Base-by-base conservation (phyloP, 1,140 invertebrate genomes). In the Pseudomyrmex pallidus region DNA sequence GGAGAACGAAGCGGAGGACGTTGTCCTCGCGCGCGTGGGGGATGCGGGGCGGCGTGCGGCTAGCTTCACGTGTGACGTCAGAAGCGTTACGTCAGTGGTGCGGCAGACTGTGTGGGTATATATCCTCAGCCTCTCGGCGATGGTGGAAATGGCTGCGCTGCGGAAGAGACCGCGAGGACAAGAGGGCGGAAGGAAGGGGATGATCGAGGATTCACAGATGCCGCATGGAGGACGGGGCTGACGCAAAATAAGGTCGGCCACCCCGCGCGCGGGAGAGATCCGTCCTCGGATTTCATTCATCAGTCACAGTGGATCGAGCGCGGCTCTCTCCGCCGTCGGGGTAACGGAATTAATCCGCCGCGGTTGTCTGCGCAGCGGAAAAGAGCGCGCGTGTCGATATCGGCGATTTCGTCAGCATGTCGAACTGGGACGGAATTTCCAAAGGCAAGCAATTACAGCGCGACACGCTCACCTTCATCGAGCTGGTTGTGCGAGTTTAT, bases 221-320 rank as follows among this genome's bases (percentile, higher is more conserved):
- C 64, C 70, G 72, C 73, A 73, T 77, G 73, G 87, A 85, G 70
- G 57, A 84, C 61, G 68, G 46, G 52, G 66, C 54, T 86, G 85
- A 87, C 84, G 87, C 87, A 84, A 90, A 92, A 91, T 89, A 91
- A 91, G 91, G 90, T 92, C 91, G 90, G 85, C 88, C 59, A 92
- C 92, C 92, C 85, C 86, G 86, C 35, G 5, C 35, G 35, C 35
- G 35, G 35, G 35, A 35, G 35, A 35, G 88, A 89, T 91, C 17
- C 90, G 56, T 92, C 91, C 90, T 85, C 86, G 54, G 76, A 80
- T 80, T 91, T 90, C 91, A 92, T 92, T 92, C 92, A 92, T 92
- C 91, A 86, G 91, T 91, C 90, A 91, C 89, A 86, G 86, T 90
- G 35, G 35, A 35, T 35, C 86, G 61, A 84, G 76, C 87, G 68